phyloP scores from a whole-genome alignment of 2,113 vertebrate species.

The Brachypteracias leptosomus region DNA sequence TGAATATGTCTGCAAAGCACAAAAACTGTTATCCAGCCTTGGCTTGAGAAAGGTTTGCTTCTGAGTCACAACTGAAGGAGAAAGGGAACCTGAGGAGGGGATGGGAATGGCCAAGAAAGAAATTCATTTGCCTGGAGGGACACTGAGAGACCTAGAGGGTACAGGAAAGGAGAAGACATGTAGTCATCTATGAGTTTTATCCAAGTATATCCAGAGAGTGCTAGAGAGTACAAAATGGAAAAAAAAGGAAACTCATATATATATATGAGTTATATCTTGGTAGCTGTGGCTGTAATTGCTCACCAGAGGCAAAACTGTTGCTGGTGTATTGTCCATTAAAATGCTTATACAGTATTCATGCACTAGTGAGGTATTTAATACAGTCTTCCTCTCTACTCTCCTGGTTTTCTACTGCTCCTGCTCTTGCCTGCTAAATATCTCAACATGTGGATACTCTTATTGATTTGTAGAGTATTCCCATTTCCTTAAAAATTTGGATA shows the following conservation, averaged over 20 bases:
- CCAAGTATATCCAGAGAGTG: not conserved
- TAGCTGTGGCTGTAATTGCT: not conserved
- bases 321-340: not conserved
- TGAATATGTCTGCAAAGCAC: not conserved
- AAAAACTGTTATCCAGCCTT: not conserved
- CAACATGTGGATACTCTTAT: not conserved
- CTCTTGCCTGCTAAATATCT: not conserved
- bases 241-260: not conserved
- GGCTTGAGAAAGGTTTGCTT: not conserved
- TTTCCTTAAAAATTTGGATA: not conserved
- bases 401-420: not conserved
- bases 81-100: rapidly evolving
- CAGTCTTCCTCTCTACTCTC: not conserved
- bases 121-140: not conserved
- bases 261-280: not conserved
- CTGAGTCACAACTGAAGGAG: not conserved
- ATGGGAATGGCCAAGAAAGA: not conserved
- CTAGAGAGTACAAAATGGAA: not conserved
- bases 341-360: not conserved
- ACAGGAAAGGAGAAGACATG: not conserved
- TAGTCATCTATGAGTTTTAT: not conserved
- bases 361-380: not conserved
- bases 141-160: not conserved
- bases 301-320: not conserved
- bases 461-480: not conserved